Base-by-base conservation (phyloP, 2,797 vertebrate genomes). In the Thalassophryne amazonica region DNA sequence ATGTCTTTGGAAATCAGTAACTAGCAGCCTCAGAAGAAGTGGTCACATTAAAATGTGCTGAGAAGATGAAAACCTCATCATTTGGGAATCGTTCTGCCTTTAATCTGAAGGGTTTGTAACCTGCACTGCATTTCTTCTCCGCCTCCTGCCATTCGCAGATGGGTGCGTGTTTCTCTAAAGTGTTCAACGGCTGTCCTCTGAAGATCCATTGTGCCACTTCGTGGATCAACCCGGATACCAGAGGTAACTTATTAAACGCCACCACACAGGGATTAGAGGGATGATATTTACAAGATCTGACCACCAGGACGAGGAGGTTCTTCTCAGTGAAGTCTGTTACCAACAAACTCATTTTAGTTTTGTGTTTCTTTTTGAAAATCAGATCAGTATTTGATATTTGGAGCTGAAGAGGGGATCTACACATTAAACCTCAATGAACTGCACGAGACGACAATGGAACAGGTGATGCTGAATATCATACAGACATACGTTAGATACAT, bases 361-460 rank as follows among this genome's bases (percentile, higher is more conserved):
- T 30, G 7, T 52, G 4, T 34, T 10, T 53, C 15, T 50, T 39
- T 46, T 4, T 89, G n/a, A n/a, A n/a, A n/a, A 93, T 69, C 76
- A 99, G 97, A 99, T 83, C 96, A 99, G 34, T 97, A 98, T 86
- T 90, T 99, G 69, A 95, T 99, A 92, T 97, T 99, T 74, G 97
- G 97, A 68, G 95, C 95, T 0, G 97, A 99, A 72, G 97, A 98
- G 80, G 97, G 97, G 14, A 97, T 99, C 86, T 99, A 99, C 82
- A 99, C 95, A 0, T 83, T 99, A 73, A 99, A 99, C 79, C 93
- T 99, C 42, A 99, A 99, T 66, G 97, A 99, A 76, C 92, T 99
- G 60, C 97, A 99, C 28, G 97, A 99, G 90, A 97, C 95, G 1
- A 96, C 95, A 13, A 97, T 99, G 96, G 97, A 98, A 69, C 95